Conservation (phyloP, 2,797 vertebrate species). For the Varecia variegata region DNA sequence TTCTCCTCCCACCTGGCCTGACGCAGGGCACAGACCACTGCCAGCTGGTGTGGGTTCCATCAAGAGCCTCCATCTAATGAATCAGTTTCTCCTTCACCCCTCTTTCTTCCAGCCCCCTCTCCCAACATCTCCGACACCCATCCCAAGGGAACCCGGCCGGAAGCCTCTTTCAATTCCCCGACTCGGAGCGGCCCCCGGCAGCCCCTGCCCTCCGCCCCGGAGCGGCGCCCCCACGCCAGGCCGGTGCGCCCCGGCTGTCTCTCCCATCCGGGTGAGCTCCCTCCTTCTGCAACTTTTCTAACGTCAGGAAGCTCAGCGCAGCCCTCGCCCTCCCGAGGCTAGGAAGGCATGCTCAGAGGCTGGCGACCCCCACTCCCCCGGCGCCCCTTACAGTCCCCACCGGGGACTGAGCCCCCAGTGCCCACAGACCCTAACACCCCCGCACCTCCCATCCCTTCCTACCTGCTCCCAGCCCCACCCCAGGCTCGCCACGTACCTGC, state of each 20-base stretch:
- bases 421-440: neutral
- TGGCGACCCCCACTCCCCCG: neutral
- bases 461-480: neutral
- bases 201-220: constrained; percentile 74
- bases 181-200: constrained; percentile 14
- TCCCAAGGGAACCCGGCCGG: constrained; percentile 49
- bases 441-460: neutral
- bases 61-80: neutral
- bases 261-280: constrained; percentile 74
- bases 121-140: constrained; percentile 66
- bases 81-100: constrained; percentile 57
- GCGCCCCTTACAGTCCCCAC: neutral
- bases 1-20: neutral
- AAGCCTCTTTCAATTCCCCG: constrained; percentile 42
- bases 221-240: constrained; percentile 41
- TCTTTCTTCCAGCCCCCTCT: constrained; percentile 76
- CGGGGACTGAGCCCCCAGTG: neutral
- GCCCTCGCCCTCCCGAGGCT: neutral
- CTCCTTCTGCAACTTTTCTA: neutral
- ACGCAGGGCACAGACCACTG: neutral
- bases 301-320: neutral
- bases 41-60: neutral
- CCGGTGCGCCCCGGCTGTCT: constrained; percentile 35
- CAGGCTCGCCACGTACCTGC: neutral
- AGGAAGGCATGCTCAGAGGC: neutral